Conservation (phyloP, 2,797 vertebrate species). For the Sylvia borin region DNA sequence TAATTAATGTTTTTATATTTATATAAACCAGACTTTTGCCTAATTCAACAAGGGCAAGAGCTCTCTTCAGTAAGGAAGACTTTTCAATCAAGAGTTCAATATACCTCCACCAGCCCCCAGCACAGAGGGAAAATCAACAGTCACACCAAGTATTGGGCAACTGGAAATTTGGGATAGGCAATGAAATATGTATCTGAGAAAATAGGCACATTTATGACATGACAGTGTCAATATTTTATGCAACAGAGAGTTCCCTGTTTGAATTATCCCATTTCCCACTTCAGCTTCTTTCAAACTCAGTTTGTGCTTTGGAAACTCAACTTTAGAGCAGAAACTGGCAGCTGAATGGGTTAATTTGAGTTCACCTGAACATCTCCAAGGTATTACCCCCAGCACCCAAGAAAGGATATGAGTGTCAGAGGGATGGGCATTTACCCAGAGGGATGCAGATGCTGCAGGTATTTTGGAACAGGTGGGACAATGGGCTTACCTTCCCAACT, state of each 20-base stretch:
- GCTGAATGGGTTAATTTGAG: neutral
- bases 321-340: neutral
- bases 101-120: neutral
- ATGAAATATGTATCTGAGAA: neutral
- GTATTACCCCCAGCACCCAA: neutral
- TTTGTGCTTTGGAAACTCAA: neutral
- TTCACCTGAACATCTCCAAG: neutral
- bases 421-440: neutral
- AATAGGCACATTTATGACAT: neutral
- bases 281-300: neutral
- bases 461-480: neutral
- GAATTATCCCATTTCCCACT: neutral
- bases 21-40: neutral
- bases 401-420: rapidly evolving
- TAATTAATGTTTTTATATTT: neutral
- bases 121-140: neutral
- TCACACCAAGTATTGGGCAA: neutral
- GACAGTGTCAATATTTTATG: neutral
- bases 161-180: neutral
- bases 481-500: constrained; percentile 25
- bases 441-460: neutral
- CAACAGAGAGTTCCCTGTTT: neutral
- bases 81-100: neutral
- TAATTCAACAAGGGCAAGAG: neutral
- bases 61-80: neutral